Conservation (phyloP, 2,888 invertebrate species). For the Drosophila buzzatii region DNA sequence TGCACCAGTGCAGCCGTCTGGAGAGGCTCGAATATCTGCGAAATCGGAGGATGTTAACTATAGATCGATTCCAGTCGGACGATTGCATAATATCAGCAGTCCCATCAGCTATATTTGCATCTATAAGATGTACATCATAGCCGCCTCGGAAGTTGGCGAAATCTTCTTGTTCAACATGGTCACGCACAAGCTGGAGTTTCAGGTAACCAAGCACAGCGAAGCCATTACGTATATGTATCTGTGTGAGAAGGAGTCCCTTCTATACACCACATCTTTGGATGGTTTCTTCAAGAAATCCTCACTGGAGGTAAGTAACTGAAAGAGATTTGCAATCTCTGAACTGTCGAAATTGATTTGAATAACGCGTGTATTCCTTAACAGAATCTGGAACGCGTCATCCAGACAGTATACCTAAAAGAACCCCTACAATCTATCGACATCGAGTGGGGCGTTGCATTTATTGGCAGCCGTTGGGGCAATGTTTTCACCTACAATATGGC, state of each 20-base stretch:
- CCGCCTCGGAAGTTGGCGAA: constrained; percentile 84
- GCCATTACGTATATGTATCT: constrained; percentile 83
- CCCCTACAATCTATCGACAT: constrained; percentile 91
- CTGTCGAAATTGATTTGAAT: not conserved
- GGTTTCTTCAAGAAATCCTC: constrained; percentile 83
- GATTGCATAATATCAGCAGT: constrained; percentile 69
- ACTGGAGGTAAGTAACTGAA: constrained; percentile 73
- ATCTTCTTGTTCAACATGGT: constrained; percentile 82
- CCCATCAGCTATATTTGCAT: constrained; percentile 82
- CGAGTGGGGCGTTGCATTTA: constrained; percentile 90
- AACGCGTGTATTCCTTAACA: constrained; percentile 31
- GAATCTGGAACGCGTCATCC: constrained; percentile 82
- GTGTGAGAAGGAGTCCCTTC: constrained; percentile 65
- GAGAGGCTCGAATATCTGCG: no score
- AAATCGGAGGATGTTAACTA: constrained; percentile 1
- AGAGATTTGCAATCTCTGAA: not conserved
- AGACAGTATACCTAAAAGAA: constrained; percentile 82
- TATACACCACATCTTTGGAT: constrained; percentile 84
- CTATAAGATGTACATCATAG: constrained; percentile 78
- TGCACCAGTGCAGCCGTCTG: not conserved
- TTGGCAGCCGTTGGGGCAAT: constrained; percentile 90
- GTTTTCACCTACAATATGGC: constrained; percentile 89
- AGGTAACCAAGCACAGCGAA: constrained; percentile 83
- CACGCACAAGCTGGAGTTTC: constrained; percentile 75
- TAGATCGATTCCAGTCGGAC: constrained; percentile 66